Evolutionary conservation across 1,140 invertebrate genomes (phyloP).

Genomic region (Drosophila sp.): DNA sequence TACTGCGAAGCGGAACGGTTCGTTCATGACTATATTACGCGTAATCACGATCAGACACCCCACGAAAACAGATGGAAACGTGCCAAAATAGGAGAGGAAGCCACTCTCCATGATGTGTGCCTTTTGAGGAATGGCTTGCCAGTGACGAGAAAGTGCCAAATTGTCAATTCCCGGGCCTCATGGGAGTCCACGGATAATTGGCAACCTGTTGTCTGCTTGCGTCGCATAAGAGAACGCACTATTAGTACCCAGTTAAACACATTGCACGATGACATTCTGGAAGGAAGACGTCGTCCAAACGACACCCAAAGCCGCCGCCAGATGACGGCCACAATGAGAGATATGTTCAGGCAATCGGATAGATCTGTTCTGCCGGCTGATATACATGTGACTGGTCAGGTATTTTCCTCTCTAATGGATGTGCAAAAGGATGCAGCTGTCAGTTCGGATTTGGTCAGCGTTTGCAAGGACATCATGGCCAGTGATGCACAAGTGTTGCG

Average conservation of each 20-base stretch:
- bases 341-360: slow-evolving; percentile 48
- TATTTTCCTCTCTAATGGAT: slow-evolving; percentile 51
- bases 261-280: slow-evolving; percentile 62
- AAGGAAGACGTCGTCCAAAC: slow-evolving; percentile 41
- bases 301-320: slow-evolving; percentile 42
- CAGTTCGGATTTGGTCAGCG: slow-evolving; percentile 55
- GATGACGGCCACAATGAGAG: slow-evolving; percentile 38
- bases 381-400: slow-evolving; percentile 64
- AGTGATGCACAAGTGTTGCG: slow-evolving; percentile 53
- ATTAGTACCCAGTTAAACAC: slow-evolving; percentile 57
- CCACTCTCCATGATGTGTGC: slow-evolving; percentile 59
- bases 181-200: slow-evolving; percentile 59
- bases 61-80: slow-evolving; percentile 67
- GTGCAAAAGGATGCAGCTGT: slow-evolving; percentile 54
- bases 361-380: slow-evolving; percentile 61
- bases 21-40: slow-evolving; percentile 51
- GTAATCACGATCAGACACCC: slow-evolving; percentile 61
- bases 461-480: slow-evolving; percentile 72
- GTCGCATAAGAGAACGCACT: slow-evolving; percentile 48
- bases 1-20: slow-evolving; percentile 59
- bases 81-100: slow-evolving; percentile 49
- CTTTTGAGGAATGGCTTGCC: slow-evolving; percentile 63
- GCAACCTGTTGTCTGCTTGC: slow-evolving; percentile 50
- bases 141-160: slow-evolving; percentile 54
- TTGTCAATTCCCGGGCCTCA: slow-evolving; percentile 23